Percentiles rank a stretch among this genome's conserved stretches.
Evolutionary conservation across 2,888 invertebrate species (phyloP).

Genomic region (Eucriotettix oculatus): DNA sequence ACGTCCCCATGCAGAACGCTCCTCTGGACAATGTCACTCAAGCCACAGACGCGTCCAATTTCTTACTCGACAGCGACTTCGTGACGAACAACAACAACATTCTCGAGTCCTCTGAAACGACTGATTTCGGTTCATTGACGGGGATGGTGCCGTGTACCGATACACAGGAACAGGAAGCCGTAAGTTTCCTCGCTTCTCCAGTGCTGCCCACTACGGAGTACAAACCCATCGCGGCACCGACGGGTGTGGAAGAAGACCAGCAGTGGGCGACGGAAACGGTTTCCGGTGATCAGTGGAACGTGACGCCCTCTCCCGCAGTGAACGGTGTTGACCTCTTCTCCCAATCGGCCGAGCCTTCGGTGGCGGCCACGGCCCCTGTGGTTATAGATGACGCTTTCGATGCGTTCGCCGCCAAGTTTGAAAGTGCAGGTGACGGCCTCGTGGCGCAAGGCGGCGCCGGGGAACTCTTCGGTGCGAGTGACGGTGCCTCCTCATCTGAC

Average conservation of each 20-base stretch:
- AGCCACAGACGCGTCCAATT: no score
- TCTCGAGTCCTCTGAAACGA: background rate
- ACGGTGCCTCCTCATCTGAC: slow-evolving; percentile 2
- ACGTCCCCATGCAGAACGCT: background rate
- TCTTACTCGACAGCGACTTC: no score
- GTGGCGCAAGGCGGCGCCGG: background rate
- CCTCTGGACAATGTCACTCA: background rate
- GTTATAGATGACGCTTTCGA: slow-evolving; percentile 49
- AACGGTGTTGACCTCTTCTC: background rate
- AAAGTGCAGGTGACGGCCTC: slow-evolving; percentile 27
- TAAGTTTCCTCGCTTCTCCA: no score
- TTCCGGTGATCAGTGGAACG: background rate
- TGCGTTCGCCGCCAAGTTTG: slow-evolving; percentile 80
- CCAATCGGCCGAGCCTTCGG: background rate
- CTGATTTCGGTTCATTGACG: slow-evolving; percentile 13
- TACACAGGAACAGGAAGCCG: slow-evolving; percentile 10
- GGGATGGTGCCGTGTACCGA: slow-evolving; percentile 17
- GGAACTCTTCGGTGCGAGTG: background rate
- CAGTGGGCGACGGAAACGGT: no score
- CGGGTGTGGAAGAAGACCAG: no score
- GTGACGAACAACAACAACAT: background rate
- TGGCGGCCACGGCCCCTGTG: background rate
- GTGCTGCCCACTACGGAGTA: no score
- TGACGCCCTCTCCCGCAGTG: background rate
- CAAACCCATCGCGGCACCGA: no score